phyloP scores from a whole-genome alignment of 1,140 invertebrate species.

The Eubasilissa regina region DNA sequence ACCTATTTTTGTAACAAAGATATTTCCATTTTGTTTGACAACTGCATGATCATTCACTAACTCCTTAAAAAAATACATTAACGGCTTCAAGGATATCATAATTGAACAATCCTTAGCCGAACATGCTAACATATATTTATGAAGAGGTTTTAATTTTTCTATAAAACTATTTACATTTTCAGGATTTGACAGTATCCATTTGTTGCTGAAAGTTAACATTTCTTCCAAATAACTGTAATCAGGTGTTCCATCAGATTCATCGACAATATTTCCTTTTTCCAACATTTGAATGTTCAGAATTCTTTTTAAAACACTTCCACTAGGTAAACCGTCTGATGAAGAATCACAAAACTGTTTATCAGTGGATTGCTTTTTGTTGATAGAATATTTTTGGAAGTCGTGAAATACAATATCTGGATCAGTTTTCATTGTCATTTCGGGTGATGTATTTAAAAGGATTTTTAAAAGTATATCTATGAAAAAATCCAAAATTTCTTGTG shows the following conservation, averaged over 20 bases:
- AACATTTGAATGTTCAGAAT: slow-evolving; percentile 65
- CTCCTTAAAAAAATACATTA: slow-evolving; percentile 58
- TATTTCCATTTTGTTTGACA: slow-evolving; percentile 55
- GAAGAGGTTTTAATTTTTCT: slow-evolving; percentile 35
- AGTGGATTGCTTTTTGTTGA: slow-evolving; percentile 3
- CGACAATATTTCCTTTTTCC: slow-evolving; percentile 58
- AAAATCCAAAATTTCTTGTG: background rate
- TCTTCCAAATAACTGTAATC: slow-evolving; percentile 54
- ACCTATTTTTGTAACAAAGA: slow-evolving; percentile 64
- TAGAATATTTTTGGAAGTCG: background rate
- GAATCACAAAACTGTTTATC: slow-evolving; percentile 36
- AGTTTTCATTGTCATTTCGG: background rate
- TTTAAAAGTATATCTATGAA: slow-evolving; percentile 20
- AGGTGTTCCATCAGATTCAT: slow-evolving; percentile 5
- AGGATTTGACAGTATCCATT: background rate
- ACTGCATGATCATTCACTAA: slow-evolving; percentile 50
- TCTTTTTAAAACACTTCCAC: slow-evolving; percentile 63
- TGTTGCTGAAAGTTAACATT: slow-evolving; percentile 18
- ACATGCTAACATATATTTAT: slow-evolving; percentile 65
- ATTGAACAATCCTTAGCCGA: slow-evolving; percentile 70
- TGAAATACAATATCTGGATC: slow-evolving; percentile 27
- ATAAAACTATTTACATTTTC: background rate
- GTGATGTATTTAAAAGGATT: slow-evolving; percentile 3
- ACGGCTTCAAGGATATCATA: slow-evolving; percentile 67
- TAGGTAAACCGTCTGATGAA: slow-evolving; percentile 38